Conservation (phyloP, 2,888 invertebrate species). For the Macrophya alboannulata region DNA sequence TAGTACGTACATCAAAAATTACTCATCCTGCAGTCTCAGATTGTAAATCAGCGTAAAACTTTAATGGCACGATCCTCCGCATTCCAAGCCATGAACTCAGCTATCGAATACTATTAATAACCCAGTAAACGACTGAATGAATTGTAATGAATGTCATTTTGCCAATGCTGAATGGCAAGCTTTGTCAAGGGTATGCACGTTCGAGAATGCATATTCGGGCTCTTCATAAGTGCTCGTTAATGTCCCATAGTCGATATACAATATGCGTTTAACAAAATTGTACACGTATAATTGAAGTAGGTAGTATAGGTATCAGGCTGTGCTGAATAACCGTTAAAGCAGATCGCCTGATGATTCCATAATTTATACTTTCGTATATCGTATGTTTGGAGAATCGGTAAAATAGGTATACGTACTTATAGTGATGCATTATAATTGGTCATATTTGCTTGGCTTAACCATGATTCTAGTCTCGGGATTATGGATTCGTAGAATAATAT, state of each 20-base stretch:
- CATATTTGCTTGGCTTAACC: background rate
- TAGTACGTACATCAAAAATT: background rate
- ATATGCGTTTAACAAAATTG: background rate
- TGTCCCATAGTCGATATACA: background rate
- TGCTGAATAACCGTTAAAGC: too few species aligned
- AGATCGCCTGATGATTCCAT: background rate
- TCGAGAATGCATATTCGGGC: background rate
- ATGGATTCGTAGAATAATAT: background rate
- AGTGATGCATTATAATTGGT: background rate
- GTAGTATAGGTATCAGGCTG: background rate
- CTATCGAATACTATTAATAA: background rate
- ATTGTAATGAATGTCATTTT: slow-evolving; percentile 21
- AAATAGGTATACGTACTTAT: background rate
- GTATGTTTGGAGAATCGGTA: background rate
- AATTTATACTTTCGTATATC: background rate
- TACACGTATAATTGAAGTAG: background rate
- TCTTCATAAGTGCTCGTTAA: slow-evolving; percentile 6
- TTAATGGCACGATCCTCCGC: slow-evolving; percentile 4
- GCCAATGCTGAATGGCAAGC: background rate
- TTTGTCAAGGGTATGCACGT: background rate
- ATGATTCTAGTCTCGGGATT: background rate
- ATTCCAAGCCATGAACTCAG: background rate
- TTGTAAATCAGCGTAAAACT: slow-evolving; percentile 7
- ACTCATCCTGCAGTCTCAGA: background rate
- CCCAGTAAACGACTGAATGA: background rate